These are phyloP conservation scores for Dolichoris vasculosae DNA, from an alignment of 1,140 invertebrate species.

Conservation along the genomic window DNA sequence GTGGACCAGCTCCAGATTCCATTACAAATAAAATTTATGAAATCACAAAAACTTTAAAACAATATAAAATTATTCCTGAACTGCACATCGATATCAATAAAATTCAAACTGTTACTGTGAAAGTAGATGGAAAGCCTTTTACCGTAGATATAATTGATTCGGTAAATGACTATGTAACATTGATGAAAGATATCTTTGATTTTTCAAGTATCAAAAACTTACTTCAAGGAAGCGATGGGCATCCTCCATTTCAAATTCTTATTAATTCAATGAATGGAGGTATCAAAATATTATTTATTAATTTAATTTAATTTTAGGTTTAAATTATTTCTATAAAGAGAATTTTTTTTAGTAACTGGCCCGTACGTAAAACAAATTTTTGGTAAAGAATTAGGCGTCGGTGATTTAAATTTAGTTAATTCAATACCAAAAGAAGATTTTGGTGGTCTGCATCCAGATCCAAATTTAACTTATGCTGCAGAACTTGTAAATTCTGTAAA, in stretches of 20 bases:
- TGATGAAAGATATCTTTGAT: conserved; percentile 99
- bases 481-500: conserved; percentile 88
- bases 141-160: conserved; percentile 94
- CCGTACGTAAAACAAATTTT: conserved; percentile 96
- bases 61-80: conserved; percentile 87
- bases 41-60: conserved; percentile 84
- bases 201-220: conserved; percentile 87
- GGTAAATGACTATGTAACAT: conserved; percentile 90
- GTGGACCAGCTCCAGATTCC: conserved; percentile 94
- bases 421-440: conserved; percentile 92
- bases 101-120: conserved; percentile 73
- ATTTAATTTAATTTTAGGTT: conserved; percentile 9
- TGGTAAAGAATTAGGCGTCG: conserved; percentile 87
- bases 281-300: conserved; percentile 65
- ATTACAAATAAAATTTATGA: conserved; percentile 94
- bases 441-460: conserved; percentile 97
- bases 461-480: conserved; percentile 97
- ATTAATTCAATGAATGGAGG: conserved; percentile 97
- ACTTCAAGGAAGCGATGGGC: conserved; percentile 80
- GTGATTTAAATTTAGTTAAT: conserved; percentile 81
- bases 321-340: conserved; percentile 31
- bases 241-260: conserved; percentile 87
- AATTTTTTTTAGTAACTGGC: conserved; percentile 86
- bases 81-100: conserved; percentile 85
- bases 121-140: conserved; percentile 85